Conservation (phyloP, 2,888 invertebrate species). For the Drosophila niveifrons region DNA sequence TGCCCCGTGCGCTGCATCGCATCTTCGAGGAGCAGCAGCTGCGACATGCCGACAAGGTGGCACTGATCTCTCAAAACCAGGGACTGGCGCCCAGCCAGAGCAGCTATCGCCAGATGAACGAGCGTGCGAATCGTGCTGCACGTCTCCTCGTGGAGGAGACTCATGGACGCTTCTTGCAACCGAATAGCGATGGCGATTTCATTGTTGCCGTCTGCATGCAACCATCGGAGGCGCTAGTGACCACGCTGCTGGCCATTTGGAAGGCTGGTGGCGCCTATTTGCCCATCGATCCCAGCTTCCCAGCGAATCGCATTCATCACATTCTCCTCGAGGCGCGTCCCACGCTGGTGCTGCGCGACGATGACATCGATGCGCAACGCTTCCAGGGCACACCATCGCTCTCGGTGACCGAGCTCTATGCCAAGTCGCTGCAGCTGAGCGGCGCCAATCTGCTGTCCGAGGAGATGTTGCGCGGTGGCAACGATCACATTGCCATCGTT, state of each 20-base stretch:
- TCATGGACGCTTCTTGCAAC: conserved; percentile 73
- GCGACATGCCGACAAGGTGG: conserved; percentile 86
- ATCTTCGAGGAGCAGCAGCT: conserved; percentile 87
- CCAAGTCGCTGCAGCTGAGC: conserved; percentile 74
- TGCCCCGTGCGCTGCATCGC: conserved; percentile 87
- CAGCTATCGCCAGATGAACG: conserved; percentile 86
- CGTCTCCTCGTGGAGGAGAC: conserved; percentile 82
- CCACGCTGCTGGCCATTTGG: conserved; percentile 90
- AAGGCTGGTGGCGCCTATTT: conserved; percentile 94
- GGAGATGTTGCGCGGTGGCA: conserved; percentile 83
- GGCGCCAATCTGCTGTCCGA: conserved; percentile 81
- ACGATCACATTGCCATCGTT: conserved; percentile 80
- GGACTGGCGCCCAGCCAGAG: conserved; percentile 66
- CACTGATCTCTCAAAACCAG: conserved; percentile 87
- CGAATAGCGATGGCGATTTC: conserved; percentile 89
- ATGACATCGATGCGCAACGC: conserved; percentile 80
- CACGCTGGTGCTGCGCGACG: conserved; percentile 88
- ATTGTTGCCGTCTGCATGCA: conserved; percentile 93
- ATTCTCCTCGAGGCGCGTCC: conserved; percentile 92
- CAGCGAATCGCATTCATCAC: conserved; percentile 90
- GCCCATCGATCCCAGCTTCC: conserved; percentile 91
- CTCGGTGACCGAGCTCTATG: conserved; percentile 75
- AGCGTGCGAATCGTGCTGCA: conserved; percentile 86
- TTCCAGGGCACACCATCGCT: conserved; percentile 77
- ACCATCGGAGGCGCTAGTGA: conserved; percentile 90